Base-by-base conservation (phyloP, 2,113 vertebrate species). In the Sorex araneus region DNA sequence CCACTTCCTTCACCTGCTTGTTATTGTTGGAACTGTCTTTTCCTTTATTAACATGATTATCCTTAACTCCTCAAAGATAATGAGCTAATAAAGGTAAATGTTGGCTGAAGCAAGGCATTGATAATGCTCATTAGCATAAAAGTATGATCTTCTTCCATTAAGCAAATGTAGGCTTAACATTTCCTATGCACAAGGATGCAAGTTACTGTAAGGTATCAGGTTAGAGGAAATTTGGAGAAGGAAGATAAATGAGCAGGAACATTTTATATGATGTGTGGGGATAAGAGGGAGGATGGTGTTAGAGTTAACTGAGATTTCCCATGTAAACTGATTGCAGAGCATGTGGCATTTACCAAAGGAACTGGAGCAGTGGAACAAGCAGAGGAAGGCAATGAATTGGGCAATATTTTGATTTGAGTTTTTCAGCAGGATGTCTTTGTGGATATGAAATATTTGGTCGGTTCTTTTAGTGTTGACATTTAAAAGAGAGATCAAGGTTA, bases 81-180 rank as follows among this genome's bases (percentile, higher is more conserved):
- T 19, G 47, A 81, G 64, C 19, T 74, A 64, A 86, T 71, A 93
- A 77, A 82, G 77, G 34, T 36, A 76, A 80, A 87, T 90, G 15
- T 8, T 85, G 69, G 28, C 34, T 76, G 66, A 91, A 40, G 30
- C 45, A 84, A 87, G 45, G 30, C 30, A 54, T 84, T 57, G 76
- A 67, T 82, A 74, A 78, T 64, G 34, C 23, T 70, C 86, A 84
- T 75, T 88, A 66, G 87, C 36, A 76, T 88, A 75, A 85, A 13
- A 21, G 6, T 79, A 40, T 92, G 82, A 84, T 95, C 87, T 32
- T 50, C 77, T 94, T 87, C 40, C 32, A 66, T 81, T 66, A 87
- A 86, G 43, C 50, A 94, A 63, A n/a, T 81, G 2, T 40, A 36
- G 64, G 36, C 50, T 81, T 84, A 63, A 19, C 32, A 60, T 84